Evolutionary conservation across 2,113 vertebrate species (phyloP).

Genomic region (Prinia subflava): DNA sequence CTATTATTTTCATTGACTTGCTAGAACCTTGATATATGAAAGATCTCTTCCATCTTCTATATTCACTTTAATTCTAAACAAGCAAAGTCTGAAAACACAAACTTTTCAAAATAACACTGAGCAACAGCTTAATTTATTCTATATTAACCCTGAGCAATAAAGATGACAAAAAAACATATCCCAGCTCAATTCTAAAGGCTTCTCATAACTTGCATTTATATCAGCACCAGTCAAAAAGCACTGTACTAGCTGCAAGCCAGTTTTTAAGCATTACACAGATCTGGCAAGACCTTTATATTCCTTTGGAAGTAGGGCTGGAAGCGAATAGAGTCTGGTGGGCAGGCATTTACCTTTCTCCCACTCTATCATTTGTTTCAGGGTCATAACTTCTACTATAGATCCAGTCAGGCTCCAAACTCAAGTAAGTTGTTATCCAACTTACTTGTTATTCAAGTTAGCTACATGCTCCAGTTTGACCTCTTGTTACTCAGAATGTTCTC

Average conservation of each 20-base stretch:
- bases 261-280: not conserved
- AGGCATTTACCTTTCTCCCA: not conserved
- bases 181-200: not conserved
- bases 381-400: not conserved
- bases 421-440: not conserved
- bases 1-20: not conserved
- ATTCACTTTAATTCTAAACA: not conserved
- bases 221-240: not conserved
- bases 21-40: accelerated
- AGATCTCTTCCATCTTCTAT: not conserved
- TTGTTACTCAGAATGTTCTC: accelerated
- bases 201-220: not conserved
- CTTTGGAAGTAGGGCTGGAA: not conserved
- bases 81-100: not conserved
- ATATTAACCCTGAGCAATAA: not conserved
- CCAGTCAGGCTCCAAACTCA: not conserved
- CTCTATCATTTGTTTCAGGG: not conserved
- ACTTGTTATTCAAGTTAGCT: not conserved
- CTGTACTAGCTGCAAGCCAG: not conserved
- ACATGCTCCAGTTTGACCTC: not conserved
- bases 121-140: not conserved
- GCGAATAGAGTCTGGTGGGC: not conserved
- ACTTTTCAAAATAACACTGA: not conserved
- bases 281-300: not conserved
- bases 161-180: not conserved